These are phyloP conservation scores for Polyommatus iphigenia DNA, from an alignment of 2,888 invertebrate genomes.

Conservation along the genomic window DNA sequence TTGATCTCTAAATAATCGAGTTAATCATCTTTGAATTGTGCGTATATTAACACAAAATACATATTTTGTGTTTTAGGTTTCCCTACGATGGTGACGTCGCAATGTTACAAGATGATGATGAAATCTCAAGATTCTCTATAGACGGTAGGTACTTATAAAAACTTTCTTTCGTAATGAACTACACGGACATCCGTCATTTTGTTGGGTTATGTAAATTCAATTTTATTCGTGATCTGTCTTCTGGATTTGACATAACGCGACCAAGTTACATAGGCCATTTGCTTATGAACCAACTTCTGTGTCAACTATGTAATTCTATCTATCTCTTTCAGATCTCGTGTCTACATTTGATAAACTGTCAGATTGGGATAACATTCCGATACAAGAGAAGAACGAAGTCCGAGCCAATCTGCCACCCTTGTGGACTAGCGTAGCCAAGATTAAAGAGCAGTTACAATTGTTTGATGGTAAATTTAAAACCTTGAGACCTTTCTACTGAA, in stretches of 20 bases:
- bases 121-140: constrained; percentile 38
- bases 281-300: neutral
- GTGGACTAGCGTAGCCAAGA: constrained; percentile 33
- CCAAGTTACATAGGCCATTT: no score
- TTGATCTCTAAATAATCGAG: no score
- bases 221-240: no score
- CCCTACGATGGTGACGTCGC: constrained; percentile 36
- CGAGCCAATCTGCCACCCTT: constrained; percentile 42
- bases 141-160: constrained; percentile 42
- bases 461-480: constrained; percentile 31
- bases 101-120: constrained; percentile 32
- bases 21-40: no score
- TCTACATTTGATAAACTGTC: constrained; percentile 51
- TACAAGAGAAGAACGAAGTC: constrained; percentile 43
- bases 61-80: constrained; percentile 29
- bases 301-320: neutral
- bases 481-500: no score
- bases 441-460: constrained; percentile 25
- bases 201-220: no score
- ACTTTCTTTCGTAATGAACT: neutral
- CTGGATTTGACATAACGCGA: no score
- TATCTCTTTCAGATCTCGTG: constrained; percentile 46
- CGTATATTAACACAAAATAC: no score
- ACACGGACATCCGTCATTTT: no score
- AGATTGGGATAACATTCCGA: constrained; percentile 53